Evolutionary conservation across 2,113 vertebrate species (phyloP), one percentile per base, ranked within the genome.

Genomic region (Charina bottae): DNA sequence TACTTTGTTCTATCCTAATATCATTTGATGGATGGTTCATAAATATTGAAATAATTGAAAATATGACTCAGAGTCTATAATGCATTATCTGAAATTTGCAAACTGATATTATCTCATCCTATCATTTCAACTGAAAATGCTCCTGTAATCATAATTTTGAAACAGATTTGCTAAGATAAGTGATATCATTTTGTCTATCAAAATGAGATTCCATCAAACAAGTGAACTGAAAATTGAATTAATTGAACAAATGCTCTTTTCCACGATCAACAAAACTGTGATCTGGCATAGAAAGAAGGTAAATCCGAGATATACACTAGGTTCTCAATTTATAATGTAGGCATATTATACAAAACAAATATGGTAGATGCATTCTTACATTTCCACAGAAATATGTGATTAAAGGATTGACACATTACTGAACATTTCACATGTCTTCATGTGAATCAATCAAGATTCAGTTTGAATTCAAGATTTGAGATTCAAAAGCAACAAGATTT

Each of bases 191-290:
- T 90, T 85, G 13, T 85, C 26, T 49, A 13, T 64, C 46, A 85
- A 85, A 62, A 62, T 21, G 42, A 85, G 42, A 62, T 62, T 49
- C 54, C 28, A 49, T 62, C 33, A n/a, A 37, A 85, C 42, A 59
- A 90, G 17, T 60, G 26, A n/a, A 90, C 17, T 85, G 83, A 62
- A 90, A 85, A 85, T 21, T 85, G 42, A 90, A 90, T 62, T 85
- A 53, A 83, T 62, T 60, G 89, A 62, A 62, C 58, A 11, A 37
- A 85, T 90, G 26, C 19, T 53, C 19, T 53, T 62, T 85, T 54
- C 42, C 10, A 90, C 23, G 83, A 62, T 12, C 58, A 23, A 85
- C 42, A 90, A 54, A 89, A 72, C 23, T 6, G 13, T 78, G 21
- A 23, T 7, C 19, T 62, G 78, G 37, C 89, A 89, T 55, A 55